Conservation (phyloP, 2,797 vertebrate genomes). For the Danio jaintianensis region DNA sequence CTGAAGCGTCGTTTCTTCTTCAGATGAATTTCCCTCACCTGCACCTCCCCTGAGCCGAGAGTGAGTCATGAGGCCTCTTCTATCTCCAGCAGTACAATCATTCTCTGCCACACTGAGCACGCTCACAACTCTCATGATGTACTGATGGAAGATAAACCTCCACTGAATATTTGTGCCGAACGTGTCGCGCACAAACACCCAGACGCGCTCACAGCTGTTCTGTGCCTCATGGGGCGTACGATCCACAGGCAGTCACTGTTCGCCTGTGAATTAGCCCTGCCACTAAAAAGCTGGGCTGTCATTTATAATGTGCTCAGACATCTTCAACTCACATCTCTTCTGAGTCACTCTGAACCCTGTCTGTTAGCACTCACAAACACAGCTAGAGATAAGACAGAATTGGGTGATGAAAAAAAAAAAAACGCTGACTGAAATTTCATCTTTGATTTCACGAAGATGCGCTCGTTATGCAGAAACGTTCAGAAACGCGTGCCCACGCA, state of each 20-base stretch:
- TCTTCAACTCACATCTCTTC: slow-evolving; percentile 27
- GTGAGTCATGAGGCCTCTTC: slow-evolving; percentile 26
- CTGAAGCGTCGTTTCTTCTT: background rate
- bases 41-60: slow-evolving; percentile 15
- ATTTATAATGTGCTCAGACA: slow-evolving; percentile 35
- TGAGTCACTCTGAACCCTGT: slow-evolving; percentile 31
- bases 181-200: background rate
- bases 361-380: slow-evolving; percentile 27
- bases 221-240: slow-evolving; percentile 31
- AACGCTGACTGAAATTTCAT: slow-evolving; percentile 22
- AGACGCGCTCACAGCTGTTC: slow-evolving; percentile 25
- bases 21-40: slow-evolving; percentile 29
- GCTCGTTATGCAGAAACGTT: slow-evolving; percentile 7
- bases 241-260: slow-evolving; percentile 26
- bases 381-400: slow-evolving; percentile 18
- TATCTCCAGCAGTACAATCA: slow-evolving; percentile 20
- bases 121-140: slow-evolving; percentile 38
- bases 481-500: background rate
- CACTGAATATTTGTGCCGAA: background rate
- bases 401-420: background rate
- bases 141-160: slow-evolving; percentile 44
- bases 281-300: slow-evolving; percentile 39
- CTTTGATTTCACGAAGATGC: slow-evolving; percentile 18
- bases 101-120: background rate
- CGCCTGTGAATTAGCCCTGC: slow-evolving; percentile 25